These are phyloP conservation scores for Mastigias papua DNA, from an alignment of 30 jellyfish, hydroid and myxozoan genomes.

Conservation along the genomic window DNA sequence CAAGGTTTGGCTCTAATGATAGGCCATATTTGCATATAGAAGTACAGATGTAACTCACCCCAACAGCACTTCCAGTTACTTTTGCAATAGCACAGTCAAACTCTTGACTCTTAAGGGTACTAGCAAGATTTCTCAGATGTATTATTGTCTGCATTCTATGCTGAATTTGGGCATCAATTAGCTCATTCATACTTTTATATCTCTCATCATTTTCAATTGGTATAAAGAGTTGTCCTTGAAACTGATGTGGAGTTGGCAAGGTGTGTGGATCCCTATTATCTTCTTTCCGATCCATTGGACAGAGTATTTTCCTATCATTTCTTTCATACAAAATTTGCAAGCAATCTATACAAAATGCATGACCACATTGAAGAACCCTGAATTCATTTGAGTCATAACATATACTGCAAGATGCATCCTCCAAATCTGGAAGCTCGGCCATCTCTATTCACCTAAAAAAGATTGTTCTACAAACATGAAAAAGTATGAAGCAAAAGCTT, in stretches of 20 bases:
- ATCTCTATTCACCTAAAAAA: neutral
- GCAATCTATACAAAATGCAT: slow-evolving; percentile 51
- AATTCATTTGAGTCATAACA: slow-evolving; percentile 35
- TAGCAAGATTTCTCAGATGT: slow-evolving; percentile 36
- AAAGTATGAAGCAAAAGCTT: too few species aligned
- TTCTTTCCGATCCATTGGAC: slow-evolving; percentile 51
- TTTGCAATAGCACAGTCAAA: slow-evolving; percentile 58
- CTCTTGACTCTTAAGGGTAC: slow-evolving; percentile 9
- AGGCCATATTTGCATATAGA: too few species aligned
- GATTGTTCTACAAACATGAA: too few species aligned
- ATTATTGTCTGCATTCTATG: slow-evolving; percentile 13
- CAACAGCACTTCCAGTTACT: slow-evolving; percentile 49
- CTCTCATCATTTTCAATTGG: slow-evolving; percentile 9
- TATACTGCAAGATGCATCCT: slow-evolving; percentile 10
- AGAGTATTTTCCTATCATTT: slow-evolving; percentile 1
- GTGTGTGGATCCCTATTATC: slow-evolving; percentile 16
- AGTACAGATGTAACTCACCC: slow-evolving; percentile 3
- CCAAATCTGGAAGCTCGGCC: slow-evolving; percentile 11
- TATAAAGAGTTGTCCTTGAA: slow-evolving; percentile 37
- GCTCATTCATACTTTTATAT: neutral
- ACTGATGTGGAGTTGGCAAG: slow-evolving; percentile 52
- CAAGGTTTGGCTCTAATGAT: too few species aligned
- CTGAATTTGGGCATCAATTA: slow-evolving; percentile 28
- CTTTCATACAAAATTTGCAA: neutral
- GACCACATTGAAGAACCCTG: slow-evolving; percentile 60